Base-by-base conservation (phyloP, 1,140 invertebrate species). In the Caenorhabditis remanei region DNA sequence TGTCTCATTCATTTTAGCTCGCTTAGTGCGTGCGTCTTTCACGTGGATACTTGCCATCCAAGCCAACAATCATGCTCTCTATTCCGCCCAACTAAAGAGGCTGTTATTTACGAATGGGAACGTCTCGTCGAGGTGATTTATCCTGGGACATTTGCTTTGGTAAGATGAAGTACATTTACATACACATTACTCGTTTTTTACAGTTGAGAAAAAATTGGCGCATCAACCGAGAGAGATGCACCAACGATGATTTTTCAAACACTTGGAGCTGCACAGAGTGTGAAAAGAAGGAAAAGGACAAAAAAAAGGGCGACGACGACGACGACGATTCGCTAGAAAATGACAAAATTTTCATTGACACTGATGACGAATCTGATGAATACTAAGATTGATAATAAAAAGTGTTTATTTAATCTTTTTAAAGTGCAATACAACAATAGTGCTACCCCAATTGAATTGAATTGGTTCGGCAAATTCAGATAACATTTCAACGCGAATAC, bases 381-480 rank as follows among this genome's bases (percentile, higher is more conserved):
- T 16, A 58, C n/a, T n/a, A 58, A 7, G 56, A 58, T 1, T 58
- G 19, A 58, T 16, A 58, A 58, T 58, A 58, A 58, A 58, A 58
- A 0, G 7, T 58, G 14, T 58, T 67, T 43, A 43, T 67, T 67
- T 13, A 43, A 43, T 67, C 8, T 43, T 67, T 43, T 43, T 67
- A 43, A 67, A 43, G 19, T 67, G 65, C 65, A 67, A 67, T 43
- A 43, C 41, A 67, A 67, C 43, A 67, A 67, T 46, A 67, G 40
- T 43, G 65, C 32, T 67, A 14, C 65, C 65, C 65, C 65, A 67
- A 43, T 67, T 16, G 43, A 67, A 67, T 4, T 67, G 41, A 5
- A 67, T 67, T 43, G 40, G 65, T 67, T 67, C 65, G 4, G 40
- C 65, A 67, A 67, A 67, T 67, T 67, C 65, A 24, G 32, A 43